A percentile compares a stretch with the other conserved stretches of the same genome.
Evolutionary conservation across 2,888 invertebrate genomes (phyloP).

Genomic region (Rhaphigaster nebulosa): DNA sequence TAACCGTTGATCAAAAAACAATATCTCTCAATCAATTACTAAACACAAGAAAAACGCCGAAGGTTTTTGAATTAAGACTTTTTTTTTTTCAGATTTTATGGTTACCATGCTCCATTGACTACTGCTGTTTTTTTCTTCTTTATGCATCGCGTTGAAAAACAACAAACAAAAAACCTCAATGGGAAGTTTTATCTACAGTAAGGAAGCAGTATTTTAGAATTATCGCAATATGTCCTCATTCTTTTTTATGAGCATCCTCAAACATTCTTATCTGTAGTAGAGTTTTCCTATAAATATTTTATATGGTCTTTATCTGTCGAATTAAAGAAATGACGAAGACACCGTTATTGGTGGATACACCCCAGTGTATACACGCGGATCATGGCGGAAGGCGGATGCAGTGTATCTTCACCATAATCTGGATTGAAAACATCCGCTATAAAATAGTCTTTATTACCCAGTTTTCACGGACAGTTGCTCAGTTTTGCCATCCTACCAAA

Average conservation of each 20-base stretch:
- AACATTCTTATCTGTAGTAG: conserved; percentile 7
- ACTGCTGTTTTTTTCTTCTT: neutral
- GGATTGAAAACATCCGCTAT: neutral
- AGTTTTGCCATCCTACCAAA: neutral
- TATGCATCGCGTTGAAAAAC: neutral
- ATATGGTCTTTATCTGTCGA: neutral
- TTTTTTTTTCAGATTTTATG: neutral
- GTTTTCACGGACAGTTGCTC: neutral
- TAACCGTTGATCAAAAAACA: too few relatives aligned
- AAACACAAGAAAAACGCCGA: too few relatives aligned
- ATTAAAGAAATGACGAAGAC: neutral
- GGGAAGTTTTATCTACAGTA: neutral
- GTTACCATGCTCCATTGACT: neutral
- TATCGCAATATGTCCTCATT: conserved; percentile 17
- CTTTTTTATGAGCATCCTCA: conserved; percentile 17
- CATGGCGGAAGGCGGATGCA: neutral
- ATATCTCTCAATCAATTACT: too few relatives aligned
- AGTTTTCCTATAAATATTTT: conserved; percentile 23
- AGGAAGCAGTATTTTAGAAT: conserved; percentile 17
- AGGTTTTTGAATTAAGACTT: too few relatives aligned
- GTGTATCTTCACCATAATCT: neutral
- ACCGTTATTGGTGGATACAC: neutral
- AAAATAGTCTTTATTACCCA: neutral
- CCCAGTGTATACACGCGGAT: neutral
- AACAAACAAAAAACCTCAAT: neutral